phyloP scores from a whole-genome alignment of 2,888 invertebrate species.

The Ophion slaviceki region DNA sequence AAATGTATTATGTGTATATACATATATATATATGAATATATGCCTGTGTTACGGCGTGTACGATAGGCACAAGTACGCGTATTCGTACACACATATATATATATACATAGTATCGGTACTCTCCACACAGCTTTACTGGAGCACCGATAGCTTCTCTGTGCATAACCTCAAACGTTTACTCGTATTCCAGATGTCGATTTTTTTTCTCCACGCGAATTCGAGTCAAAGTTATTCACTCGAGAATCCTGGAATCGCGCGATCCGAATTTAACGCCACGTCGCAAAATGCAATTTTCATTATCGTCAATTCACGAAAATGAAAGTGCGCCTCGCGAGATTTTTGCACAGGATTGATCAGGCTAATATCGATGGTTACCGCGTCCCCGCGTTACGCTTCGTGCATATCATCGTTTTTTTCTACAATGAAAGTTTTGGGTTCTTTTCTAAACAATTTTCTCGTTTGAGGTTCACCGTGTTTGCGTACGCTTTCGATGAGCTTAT shows the following conservation, averaged over 20 bases:
- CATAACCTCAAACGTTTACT: slow-evolving; percentile 78
- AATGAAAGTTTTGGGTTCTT: neutral
- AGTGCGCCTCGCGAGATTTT: neutral
- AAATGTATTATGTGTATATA: neutral
- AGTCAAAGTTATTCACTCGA: neutral
- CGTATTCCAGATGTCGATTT: slow-evolving; percentile 77
- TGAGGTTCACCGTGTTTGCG: neutral
- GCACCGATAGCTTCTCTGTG: slow-evolving; percentile 39
- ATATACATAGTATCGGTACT: slow-evolving; percentile 19
- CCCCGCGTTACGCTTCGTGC: neutral
- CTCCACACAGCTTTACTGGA: slow-evolving; percentile 28
- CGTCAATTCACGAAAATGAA: neutral
- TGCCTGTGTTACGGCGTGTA: neutral
- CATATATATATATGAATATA: neutral
- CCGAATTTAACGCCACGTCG: neutral
- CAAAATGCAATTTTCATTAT: neutral
- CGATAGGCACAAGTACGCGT: neutral
- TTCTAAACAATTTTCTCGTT: neutral
- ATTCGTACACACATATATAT: neutral
- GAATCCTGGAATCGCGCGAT: neutral
- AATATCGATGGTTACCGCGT: slow-evolving; percentile 23
- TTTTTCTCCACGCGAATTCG: slow-evolving; percentile 3
- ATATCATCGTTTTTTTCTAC: neutral
- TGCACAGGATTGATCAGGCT: slow-evolving; percentile 4
- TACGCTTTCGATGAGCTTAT: too few relatives aligned